Evolutionary conservation across 2,888 invertebrate species (phyloP), one percentile per base, ranked within the genome.

Genomic region (Hartigia nigra): DNA sequence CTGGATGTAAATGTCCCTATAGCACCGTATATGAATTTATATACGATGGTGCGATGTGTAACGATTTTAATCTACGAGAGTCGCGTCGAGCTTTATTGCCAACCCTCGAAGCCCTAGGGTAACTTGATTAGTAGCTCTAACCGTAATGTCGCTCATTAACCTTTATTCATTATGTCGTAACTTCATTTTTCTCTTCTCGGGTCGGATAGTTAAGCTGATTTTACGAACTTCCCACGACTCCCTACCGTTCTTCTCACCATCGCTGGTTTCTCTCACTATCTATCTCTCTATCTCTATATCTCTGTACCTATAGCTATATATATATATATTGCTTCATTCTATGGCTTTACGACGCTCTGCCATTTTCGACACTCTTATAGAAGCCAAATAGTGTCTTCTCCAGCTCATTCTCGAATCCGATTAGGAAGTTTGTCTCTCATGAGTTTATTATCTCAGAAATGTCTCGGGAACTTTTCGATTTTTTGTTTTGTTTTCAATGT

Each of bases 1-100:
- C 1, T 55, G 55, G 23, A 55, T 23, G 23, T 55, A 23, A 55
- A 55, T 55, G 5, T 9, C 9, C 23, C 5, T 55, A 55, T 23
- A 14, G 55, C 9, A 55, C 23, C 55, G 23, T 55, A 23, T 55
- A 55, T 55, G 23, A 23, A 55, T 23, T 55, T 55, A 5, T 55
- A 14, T 55, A 3, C 55, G 9, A 23, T 55, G 23, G 55, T 23
- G 23, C 55, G 23, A 23, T 23, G 23, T 81, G 81, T 83, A 82
- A 85, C 74, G 86, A 86, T 86, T 81, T 78, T 83, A 84, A 86
- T 85, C 86, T 83, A 69, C 34, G 76, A 69, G 35, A 32, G 78
- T 76, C 80, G 80, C 80, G 77, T 80, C 74, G 70, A 72, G 80
- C 77, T 80, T 80, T 80, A 80, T 76, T 77, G 76, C 78, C 76